Evolutionary conservation across 2,888 invertebrate species (phyloP).

Genomic region (Drosophila robusta): DNA sequence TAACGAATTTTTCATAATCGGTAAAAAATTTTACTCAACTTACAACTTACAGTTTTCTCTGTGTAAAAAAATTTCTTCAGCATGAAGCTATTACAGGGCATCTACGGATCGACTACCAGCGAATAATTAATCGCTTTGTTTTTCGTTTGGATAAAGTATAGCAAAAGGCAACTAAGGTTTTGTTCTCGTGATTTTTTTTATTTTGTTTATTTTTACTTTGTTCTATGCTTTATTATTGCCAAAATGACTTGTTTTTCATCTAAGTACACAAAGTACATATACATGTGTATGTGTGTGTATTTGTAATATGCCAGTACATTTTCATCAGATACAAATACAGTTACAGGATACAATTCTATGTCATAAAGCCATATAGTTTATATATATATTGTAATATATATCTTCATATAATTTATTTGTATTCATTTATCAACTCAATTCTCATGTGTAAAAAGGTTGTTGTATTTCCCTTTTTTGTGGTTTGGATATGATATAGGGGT

Average conservation of each 20-base stretch:
- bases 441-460: conserved; percentile 30
- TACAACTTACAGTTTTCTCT: too few species aligned
- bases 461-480: conserved; percentile 2
- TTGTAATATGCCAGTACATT: conserved; percentile 24
- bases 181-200: too few species aligned
- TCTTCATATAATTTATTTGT: conserved; percentile 5
- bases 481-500: conserved; percentile 25
- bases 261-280: conserved; percentile 49
- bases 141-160: not conserved
- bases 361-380: conserved; percentile 49
- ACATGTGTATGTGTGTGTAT: conserved; percentile 3
- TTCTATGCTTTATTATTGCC: conserved; percentile 73
- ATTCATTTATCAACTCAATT: conserved; percentile 43
- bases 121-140: not conserved
- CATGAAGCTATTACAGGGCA: not conserved
- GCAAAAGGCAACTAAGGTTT: not conserved
- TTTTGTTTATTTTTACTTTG: conserved; percentile 24
- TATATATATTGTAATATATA: conserved; percentile 17
- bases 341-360: conserved; percentile 71
- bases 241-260: conserved; percentile 62
- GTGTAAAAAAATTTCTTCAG: not conserved
- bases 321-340: conserved; percentile 50
- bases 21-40: not conserved
- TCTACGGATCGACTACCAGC: not conserved
- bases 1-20: too few species aligned